Evolutionary conservation across 2,797 vertebrate species (phyloP), one percentile per base, ranked within the genome.

Genomic region (Mareca penelope): DNA sequence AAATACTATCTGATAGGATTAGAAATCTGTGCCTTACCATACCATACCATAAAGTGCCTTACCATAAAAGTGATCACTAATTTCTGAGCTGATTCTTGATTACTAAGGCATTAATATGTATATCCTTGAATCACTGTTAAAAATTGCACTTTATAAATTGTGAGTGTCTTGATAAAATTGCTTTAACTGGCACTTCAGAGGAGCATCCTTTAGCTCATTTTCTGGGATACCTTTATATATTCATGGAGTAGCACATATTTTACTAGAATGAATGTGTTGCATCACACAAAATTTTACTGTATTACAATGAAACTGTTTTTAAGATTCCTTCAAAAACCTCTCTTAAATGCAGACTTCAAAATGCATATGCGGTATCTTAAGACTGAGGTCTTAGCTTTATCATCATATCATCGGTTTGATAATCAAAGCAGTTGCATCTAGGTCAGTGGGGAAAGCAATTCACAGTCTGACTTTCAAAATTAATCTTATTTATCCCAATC

Each of bases 41-140:
- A 44, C 42, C 42, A 44, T 44, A 44, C 17, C 42, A 44, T 44
- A 19, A 80, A 78, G 28, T 70, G 24, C 2, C 2, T 40, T 44
- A 10, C 44, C 31, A 23, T 88, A 80, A 82, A 80, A 89, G 9
- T 23, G 15, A 55, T 78, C 81, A 16, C 82, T 89, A 61, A 80
- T 92, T 90, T 92, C 75, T 95, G 55, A 69, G 37, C 22, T 80
- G 50, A 60, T 76, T 93, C 44, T 77, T 23, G 4, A 83, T 85
- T 76, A 57, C 15, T 46, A 71, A 85, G 23, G 4, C 55, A 60
- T 65, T 83, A 23, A 78, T 63, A 23, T 89, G 69, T 42, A 46
- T 1, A 3, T 60, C 46, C 37, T 73, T 82, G 57, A 80, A 88
- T 80, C 35, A 26, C 29, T 55, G 63, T 78, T 88, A 65, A 28